A percentile compares a stretch with the other conserved stretches of the same genome.
These are phyloP conservation scores for Rhingia rostrata DNA, from an alignment of 2,888 invertebrate genomes.

Conservation along the genomic window DNA sequence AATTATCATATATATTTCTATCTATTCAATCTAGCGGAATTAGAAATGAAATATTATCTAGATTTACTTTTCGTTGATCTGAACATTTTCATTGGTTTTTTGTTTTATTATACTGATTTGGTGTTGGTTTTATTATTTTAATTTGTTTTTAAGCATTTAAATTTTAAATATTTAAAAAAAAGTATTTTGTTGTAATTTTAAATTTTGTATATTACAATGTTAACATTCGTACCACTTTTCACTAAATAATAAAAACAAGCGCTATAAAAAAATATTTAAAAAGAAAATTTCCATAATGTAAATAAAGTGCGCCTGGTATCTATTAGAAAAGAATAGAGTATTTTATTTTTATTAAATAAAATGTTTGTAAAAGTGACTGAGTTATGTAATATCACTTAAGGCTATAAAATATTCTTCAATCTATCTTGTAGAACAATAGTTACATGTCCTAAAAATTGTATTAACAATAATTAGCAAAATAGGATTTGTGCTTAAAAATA, in stretches of 20 bases:
- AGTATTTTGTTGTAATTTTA: conserved; percentile 11
- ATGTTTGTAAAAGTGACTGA: too few relatives aligned
- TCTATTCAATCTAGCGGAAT: conserved; percentile 1
- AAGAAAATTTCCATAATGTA: too few relatives aligned
- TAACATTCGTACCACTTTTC: conserved; percentile 50
- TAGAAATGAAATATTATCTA: conserved; percentile 5
- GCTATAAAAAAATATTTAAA: neutral
- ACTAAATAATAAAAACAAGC: neutral
- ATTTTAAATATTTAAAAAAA: conserved; percentile 39
- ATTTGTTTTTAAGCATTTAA: conserved; percentile 28
- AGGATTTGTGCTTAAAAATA: too few relatives aligned
- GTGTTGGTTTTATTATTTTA: conserved; percentile 4
- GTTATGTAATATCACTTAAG: too few relatives aligned
- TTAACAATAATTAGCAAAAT: too few relatives aligned
- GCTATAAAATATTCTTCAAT: too few relatives aligned
- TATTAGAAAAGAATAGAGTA: too few relatives aligned
- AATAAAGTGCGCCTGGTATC: too few relatives aligned
- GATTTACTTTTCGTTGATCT: conserved; percentile 57
- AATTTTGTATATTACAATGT: conserved; percentile 61
- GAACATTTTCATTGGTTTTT: conserved; percentile 29
- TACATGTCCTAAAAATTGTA: too few relatives aligned
- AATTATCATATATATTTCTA: neutral
- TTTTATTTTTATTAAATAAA: too few relatives aligned
- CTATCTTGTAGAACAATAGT: too few relatives aligned
- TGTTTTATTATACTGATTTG: conserved; percentile 1